A percentile compares a stretch with the other conserved stretches of the same genome.
Evolutionary conservation across 1,140 invertebrate genomes (phyloP).

Genomic region (Patella vulgata): DNA sequence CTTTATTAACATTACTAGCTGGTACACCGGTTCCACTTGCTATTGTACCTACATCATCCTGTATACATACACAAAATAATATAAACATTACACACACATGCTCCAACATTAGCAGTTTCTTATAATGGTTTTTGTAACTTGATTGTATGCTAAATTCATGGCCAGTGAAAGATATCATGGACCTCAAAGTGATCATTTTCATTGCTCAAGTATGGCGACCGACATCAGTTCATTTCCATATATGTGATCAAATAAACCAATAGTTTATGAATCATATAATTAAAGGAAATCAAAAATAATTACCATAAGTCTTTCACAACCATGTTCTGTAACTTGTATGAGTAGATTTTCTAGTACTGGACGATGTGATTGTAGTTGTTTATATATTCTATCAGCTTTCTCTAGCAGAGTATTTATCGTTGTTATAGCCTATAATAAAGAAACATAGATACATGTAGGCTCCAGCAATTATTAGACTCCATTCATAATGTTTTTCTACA

Average conservation of each 20-base stretch:
- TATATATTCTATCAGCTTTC: conserved; percentile 94
- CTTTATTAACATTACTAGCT: conserved; percentile 68
- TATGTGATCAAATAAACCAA: no score
- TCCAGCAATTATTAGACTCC: not conserved
- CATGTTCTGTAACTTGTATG: conserved; percentile 62
- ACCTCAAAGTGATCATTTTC: no score
- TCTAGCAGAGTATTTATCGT: conserved; percentile 91
- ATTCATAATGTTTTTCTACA: not conserved
- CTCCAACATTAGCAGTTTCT: not conserved
- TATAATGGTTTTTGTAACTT: no score
- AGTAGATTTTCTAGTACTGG: conserved; percentile 87
- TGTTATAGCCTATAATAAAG: conserved; percentile 73
- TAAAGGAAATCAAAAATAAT: not conserved
- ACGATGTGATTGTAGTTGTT: conserved; percentile 83
- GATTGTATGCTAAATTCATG: no score
- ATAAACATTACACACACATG: no score
- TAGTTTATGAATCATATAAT: no score
- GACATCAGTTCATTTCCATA: no score
- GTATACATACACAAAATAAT: conserved; percentile 10
- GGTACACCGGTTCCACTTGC: conserved; percentile 36
- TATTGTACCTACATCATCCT: conserved; percentile 18
- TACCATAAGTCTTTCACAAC: conserved; percentile 46
- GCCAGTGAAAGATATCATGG: no score
- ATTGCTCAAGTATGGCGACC: no score
- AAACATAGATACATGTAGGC: conserved; percentile 10